A percentile compares a stretch with the other conserved stretches of the same genome.
These are phyloP conservation scores for Centroberyx gerrardi DNA, from an alignment of 2,797 vertebrate genomes.

Conservation along the genomic window DNA sequence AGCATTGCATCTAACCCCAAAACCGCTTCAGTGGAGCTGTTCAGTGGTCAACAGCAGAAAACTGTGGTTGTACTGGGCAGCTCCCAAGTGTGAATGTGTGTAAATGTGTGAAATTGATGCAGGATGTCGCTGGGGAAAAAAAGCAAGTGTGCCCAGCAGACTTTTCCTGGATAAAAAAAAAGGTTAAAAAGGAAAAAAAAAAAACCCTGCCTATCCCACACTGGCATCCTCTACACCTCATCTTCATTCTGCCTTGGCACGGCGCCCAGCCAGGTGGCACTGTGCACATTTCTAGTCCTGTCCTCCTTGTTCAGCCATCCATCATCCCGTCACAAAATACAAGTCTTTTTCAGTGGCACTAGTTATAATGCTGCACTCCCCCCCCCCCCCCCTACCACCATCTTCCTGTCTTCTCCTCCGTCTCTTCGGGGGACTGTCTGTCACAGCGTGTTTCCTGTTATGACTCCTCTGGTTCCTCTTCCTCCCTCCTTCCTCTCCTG, in stretches of 20 bases:
- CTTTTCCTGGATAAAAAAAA: background rate
- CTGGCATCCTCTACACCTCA: constrained; percentile 32
- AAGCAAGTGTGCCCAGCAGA: too few relatives aligned
- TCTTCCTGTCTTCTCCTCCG: constrained; percentile 43
- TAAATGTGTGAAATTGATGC: background rate
- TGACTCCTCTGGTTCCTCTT: constrained; percentile 51
- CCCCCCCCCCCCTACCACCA: constrained; percentile 12
- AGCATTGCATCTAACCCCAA: too few relatives aligned
- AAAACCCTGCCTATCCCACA: constrained; percentile 13
- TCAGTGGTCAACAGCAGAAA: too few relatives aligned
- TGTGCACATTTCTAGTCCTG: constrained; percentile 67
- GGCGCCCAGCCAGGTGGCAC: constrained; percentile 73
- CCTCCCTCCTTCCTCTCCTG: constrained; percentile 47
- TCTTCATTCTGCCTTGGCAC: constrained; percentile 63
- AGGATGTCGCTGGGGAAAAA: background rate
- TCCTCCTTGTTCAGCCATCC: constrained; percentile 76
- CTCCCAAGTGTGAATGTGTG: too few relatives aligned
- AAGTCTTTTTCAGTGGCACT: constrained; percentile 54
- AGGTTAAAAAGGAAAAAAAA: constrained; percentile 7
- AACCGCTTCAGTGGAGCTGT: too few relatives aligned
- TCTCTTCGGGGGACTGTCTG: constrained; percentile 66
- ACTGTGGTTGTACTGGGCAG: too few relatives aligned
- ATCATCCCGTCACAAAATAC: constrained; percentile 66
- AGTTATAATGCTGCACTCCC: constrained; percentile 24
- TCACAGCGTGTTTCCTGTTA: constrained; percentile 69